These are phyloP conservation scores for Erebia aethiops DNA, from an alignment of 2,888 invertebrate species.

Conservation along the genomic window DNA sequence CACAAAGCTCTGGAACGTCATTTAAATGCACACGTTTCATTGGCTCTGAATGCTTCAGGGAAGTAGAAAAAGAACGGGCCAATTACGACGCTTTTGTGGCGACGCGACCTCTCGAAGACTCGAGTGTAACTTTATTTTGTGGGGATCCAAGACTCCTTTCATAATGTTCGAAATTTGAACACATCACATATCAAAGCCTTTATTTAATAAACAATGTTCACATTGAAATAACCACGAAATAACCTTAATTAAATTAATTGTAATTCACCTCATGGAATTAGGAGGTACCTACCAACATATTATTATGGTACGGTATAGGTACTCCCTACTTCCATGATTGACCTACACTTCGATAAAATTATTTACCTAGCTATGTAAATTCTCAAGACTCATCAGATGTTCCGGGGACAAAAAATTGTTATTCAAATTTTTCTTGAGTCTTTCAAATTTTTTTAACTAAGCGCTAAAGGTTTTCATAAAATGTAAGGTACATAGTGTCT, in stretches of 20 bases:
- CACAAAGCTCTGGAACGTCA: constrained; percentile 81
- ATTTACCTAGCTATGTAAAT: too few species aligned
- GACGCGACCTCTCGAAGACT: constrained; percentile 76
- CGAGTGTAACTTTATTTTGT: constrained; percentile 78
- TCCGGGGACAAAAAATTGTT: not conserved
- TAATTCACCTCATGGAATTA: too few species aligned
- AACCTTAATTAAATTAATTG: constrained; percentile 16
- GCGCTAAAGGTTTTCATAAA: constrained; percentile 28
- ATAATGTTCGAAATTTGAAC: constrained; percentile 41
- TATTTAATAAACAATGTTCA: not conserved
- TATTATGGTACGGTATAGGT: too few species aligned
- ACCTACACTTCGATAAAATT: too few species aligned
- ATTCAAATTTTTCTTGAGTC: not conserved
- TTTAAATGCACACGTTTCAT: constrained; percentile 84
- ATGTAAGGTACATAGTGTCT: constrained; percentile 29
- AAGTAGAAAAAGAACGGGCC: constrained; percentile 82
- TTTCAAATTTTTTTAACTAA: constrained; percentile 21
- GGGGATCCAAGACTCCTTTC: constrained; percentile 68
- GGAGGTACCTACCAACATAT: too few species aligned
- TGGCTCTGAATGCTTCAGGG: constrained; percentile 82
- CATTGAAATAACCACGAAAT: constrained; percentile 3
- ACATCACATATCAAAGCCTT: constrained; percentile 30
- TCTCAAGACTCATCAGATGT: too few species aligned
- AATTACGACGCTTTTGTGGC: constrained; percentile 81
- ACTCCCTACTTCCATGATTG: too few species aligned